phyloP scores from a whole-genome alignment of 2,797 vertebrate species.

The Chloroceryle amazona region DNA sequence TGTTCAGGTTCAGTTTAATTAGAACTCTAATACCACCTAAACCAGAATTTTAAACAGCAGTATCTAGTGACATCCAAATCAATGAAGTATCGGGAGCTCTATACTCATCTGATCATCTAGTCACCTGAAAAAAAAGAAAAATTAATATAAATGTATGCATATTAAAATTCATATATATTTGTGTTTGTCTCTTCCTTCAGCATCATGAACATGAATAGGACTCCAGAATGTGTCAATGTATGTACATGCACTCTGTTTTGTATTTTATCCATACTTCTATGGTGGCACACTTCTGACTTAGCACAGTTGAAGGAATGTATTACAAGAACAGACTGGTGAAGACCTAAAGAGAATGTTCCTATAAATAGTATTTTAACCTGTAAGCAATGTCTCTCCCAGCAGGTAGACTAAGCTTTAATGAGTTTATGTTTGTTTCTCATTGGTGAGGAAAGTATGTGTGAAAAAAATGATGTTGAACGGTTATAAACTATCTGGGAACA shows the following conservation, averaged over 20 bases:
- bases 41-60: neutral
- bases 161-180: neutral
- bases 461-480: neutral
- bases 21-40: neutral
- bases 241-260: no score
- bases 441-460: neutral
- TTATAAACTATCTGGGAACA: neutral
- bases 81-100: neutral
- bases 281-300: no score
- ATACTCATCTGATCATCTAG: neutral
- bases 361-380: neutral
- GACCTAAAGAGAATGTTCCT: neutral
- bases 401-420: neutral
- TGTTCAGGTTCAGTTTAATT: neutral
- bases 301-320: no score
- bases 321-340: neutral
- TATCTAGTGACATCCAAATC: neutral
- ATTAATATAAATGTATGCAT: neutral
- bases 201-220: no score
- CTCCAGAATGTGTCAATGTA: no score
- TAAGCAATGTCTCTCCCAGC: neutral
- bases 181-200: neutral
- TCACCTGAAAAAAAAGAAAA: no score
- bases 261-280: no score
- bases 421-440: neutral